A percentile compares a stretch with the other conserved stretches of the same genome.
phyloP scores from a whole-genome alignment of 2,797 vertebrate genomes.

The Brotula barbata region DNA sequence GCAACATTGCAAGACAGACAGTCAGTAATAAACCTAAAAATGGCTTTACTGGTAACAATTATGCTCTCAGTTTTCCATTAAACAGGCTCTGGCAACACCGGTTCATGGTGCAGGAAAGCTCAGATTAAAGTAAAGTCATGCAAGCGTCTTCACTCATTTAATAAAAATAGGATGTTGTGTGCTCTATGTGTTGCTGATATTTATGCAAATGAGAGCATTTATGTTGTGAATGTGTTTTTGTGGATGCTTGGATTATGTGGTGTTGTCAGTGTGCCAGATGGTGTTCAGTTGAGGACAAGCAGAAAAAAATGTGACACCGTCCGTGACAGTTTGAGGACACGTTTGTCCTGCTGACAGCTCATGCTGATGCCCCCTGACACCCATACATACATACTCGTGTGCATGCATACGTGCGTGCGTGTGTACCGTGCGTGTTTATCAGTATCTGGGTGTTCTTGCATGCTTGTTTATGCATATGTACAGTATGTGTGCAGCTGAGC shows the following conservation, averaged over 20 bases:
- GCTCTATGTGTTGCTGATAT: background rate
- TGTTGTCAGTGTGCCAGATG: slow-evolving; percentile 35
- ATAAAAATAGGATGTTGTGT: too few relatives aligned
- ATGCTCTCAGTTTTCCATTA: too few relatives aligned
- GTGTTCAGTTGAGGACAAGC: slow-evolving; percentile 28
- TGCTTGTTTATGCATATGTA: slow-evolving; percentile 1
- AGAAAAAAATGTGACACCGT: slow-evolving; percentile 24
- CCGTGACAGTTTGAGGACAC: slow-evolving; percentile 63
- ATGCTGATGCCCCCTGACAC: slow-evolving; percentile 64
- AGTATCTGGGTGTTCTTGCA: background rate
- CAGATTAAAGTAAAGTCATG: too few relatives aligned
- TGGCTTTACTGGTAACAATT: too few relatives aligned
- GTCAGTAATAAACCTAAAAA: too few relatives aligned
- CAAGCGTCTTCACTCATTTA: too few relatives aligned
- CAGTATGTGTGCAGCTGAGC: background rate
- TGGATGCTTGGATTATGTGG: background rate
- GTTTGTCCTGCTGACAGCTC: slow-evolving; percentile 27
- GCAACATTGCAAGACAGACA: too few relatives aligned
- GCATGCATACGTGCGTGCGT: slow-evolving; percentile 3
- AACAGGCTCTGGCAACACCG: too few relatives aligned
- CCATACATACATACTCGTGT: slow-evolving; percentile 1
- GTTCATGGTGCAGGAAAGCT: too few relatives aligned
- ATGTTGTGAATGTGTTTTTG: background rate
- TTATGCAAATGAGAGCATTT: background rate
- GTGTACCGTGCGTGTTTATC: background rate